Evolutionary conservation across 2,113 vertebrate genomes (phyloP), one percentile per base, ranked within the genome.

Genomic region (Ailuropoda melanoleuca): DNA sequence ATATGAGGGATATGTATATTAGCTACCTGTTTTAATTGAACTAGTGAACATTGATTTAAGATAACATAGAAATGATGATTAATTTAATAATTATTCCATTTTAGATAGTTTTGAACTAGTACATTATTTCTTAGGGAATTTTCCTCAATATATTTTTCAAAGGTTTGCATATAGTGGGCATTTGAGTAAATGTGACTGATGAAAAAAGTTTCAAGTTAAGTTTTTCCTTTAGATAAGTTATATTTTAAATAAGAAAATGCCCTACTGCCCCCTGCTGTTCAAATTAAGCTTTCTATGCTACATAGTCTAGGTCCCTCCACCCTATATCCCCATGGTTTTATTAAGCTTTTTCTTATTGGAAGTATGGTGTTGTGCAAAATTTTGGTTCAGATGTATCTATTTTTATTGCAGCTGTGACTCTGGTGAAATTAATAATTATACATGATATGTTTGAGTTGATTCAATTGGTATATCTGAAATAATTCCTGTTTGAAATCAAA

Each of bases 191-290:
- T n/a, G 12, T 60, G 24, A 7, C 56, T 85, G 43, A 70, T 3
- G 86, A 24, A 95, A 97, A 93, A 96, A 55, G 1, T 86, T 95
- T 94, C 82, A 94, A 88, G 85, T 94, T 74, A 77, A 39, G 5
- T 23, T 95, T 95, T 96, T 34, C 50, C 26, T 72, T 95, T 81
- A 83, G 21, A 39, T 1, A 14, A 0, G 10, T 13, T 37, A 1
- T 72, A 84, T 64, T 92, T 92, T 78, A 58, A 94, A 84, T 46
- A 88, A 72, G 46, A 94, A 97, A 93, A 94, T 96, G 48, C 64
- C 9, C 21, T 96, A 85, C 77, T 97, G 96, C 93, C 98, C 93
- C 14, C 98, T 98, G 70, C 92, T 97, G 98, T 95, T 97, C 82
- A 93, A 66, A 88, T 78, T 64, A 53, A 74, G 34, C 13, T 23